Conservation (phyloP, 2,888 invertebrate species). For the Lagria hirta region DNA sequence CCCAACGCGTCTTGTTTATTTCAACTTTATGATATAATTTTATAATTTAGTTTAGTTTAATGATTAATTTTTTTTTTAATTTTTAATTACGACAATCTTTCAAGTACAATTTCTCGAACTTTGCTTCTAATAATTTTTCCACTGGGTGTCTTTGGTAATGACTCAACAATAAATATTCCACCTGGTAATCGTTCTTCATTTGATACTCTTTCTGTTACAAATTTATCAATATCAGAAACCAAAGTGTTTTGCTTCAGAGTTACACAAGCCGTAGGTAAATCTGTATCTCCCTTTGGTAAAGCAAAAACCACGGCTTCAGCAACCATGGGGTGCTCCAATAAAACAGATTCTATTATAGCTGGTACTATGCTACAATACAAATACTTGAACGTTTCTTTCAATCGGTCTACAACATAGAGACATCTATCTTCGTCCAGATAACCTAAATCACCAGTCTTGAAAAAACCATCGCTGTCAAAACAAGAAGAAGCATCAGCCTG, state of each 20-base stretch:
- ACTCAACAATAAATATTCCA: constrained; percentile 37
- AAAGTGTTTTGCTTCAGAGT: constrained; percentile 20
- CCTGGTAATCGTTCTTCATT: constrained; percentile 39
- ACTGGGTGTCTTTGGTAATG: constrained; percentile 40
- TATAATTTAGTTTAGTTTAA: too few relatives aligned
- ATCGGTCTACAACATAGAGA: constrained; percentile 55
- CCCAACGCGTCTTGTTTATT: too few relatives aligned
- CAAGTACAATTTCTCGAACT: too few relatives aligned
- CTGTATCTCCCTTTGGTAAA: constrained; percentile 40
- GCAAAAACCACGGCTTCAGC: constrained; percentile 38
- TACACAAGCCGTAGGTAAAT: constrained; percentile 38
- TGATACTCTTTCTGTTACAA: constrained; percentile 34
- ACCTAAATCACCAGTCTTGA: constrained; percentile 57
- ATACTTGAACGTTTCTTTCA: constrained; percentile 57
- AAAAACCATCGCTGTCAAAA: constrained; percentile 53
- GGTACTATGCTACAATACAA: constrained; percentile 53
- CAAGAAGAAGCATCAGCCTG: constrained; percentile 51
- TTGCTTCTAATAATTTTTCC: constrained; percentile 30
- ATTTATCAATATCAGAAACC: constrained; percentile 32
- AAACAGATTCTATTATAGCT: constrained; percentile 35
- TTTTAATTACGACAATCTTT: too few relatives aligned
- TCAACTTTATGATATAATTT: too few relatives aligned
- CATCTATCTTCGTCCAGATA: constrained; percentile 55
- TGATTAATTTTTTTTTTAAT: too few relatives aligned
- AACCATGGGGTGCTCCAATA: constrained; percentile 41